Base-by-base conservation (phyloP, 2,888 invertebrate species). In the Hypercompe scribonia region DNA sequence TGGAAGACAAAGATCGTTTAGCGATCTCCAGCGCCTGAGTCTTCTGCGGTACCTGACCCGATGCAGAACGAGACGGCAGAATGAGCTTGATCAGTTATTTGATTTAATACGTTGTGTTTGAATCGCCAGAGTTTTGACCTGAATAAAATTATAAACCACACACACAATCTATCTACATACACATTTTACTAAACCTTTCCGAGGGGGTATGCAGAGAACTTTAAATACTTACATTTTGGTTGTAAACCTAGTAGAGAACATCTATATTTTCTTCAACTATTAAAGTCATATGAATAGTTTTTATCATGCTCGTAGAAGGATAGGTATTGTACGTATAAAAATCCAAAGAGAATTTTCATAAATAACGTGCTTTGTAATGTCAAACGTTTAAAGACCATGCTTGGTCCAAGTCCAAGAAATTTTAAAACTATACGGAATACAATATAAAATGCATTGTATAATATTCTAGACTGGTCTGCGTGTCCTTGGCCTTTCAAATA, bases 401-500 rank as follows among this genome's bases (percentile, higher is more conserved):
- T 61, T 61, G 31, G 61, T 61, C 18, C 31, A 18, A 31, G 31
- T 31, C 61, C 61, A 61, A 61, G 31, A 31, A 61, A 61, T 61
- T 61, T 31, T 31, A 61, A 61, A 31, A 61, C 31, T 61, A 18
- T 18, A 61, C 61, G 31, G 31, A 61, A 31, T 61, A 31, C 61
- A 61, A 61, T 31, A 61, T 31, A 61, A 31, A 18, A 61, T 61
- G 61, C 61, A 31, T 31, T 61, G 61, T 61, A 61, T 31, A 31
- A 61, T 61, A 18, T 61, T 61, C 61, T 31, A 18, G 61, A 61
- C 61, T 18, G 15, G 61, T 31, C 18, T 18, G 31, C 15, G 31
- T 31, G 61, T 61, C 31, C 61, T 61, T 61, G 61, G 61, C 61
- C 18, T 61, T 61, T 61, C 61, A 31, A 61, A 61, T 61, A 31